phyloP scores from a whole-genome alignment of 2,797 vertebrate species.

The Sylvilagus floridanus region DNA sequence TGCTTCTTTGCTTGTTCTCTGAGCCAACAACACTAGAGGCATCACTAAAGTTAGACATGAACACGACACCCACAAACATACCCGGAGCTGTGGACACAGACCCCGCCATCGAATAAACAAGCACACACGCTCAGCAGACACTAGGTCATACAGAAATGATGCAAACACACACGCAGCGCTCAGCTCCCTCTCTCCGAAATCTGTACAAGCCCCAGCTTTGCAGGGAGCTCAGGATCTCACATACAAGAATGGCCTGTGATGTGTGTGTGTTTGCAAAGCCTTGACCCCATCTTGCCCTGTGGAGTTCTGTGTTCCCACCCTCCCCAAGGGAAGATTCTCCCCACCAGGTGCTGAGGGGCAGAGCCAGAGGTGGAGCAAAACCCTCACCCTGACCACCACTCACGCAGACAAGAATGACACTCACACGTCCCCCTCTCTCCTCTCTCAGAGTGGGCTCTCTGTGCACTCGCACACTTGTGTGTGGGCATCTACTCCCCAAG shows the following conservation, averaged over 20 bases:
- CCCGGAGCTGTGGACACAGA: neutral
- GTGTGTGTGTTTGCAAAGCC: constrained; percentile 46
- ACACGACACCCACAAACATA: neutral
- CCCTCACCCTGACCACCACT: neutral
- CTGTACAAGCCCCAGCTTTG: neutral
- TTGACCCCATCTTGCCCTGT: neutral
- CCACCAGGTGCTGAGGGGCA: neutral
- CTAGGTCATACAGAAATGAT: neutral
- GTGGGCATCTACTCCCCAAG: neutral
- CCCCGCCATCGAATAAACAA: neutral
- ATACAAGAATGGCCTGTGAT: constrained; percentile 21
- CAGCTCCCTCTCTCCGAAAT: neutral
- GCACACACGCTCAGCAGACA: neutral
- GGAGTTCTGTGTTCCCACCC: neutral
- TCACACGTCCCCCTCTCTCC: neutral
- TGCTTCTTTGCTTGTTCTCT: neutral
- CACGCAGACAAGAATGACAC: neutral
- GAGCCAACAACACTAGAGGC: neutral
- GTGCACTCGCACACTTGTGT: neutral
- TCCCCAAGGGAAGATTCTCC: neutral
- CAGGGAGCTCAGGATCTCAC: neutral
- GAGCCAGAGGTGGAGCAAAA: neutral
- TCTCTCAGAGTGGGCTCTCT: neutral
- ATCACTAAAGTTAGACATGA: neutral
- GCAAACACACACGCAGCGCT: neutral